Evolutionary conservation across 2,113 vertebrate genomes (phyloP).

Genomic region (Hypomesus transpacificus): DNA sequence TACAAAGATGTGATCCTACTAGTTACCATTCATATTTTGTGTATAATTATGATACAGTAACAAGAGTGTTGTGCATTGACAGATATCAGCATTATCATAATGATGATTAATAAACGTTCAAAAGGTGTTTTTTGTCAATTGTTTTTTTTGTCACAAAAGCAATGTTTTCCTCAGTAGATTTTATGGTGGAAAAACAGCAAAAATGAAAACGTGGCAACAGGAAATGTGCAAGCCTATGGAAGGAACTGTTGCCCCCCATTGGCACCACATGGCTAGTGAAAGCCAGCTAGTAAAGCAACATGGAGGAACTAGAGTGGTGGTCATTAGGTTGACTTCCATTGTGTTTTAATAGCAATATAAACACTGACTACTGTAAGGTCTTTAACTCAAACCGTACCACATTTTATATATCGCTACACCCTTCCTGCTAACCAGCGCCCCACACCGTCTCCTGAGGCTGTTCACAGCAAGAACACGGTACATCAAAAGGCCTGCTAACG

Average conservation of each 20-base stretch:
- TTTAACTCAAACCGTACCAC: conserved; percentile 15
- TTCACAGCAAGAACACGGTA: conserved; percentile 47
- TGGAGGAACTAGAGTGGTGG: conserved; percentile 23
- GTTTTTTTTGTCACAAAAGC: not conserved
- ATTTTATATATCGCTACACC: not conserved
- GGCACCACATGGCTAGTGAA: conserved; percentile 42
- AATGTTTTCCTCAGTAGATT: not conserved
- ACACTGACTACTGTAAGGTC: conserved; percentile 45
- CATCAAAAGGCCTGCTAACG: conserved; percentile 47
- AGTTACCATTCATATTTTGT: conserved; percentile 13
- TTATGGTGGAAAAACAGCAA: not conserved
- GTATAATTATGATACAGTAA: conserved; percentile 14
- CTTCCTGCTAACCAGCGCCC: conserved; percentile 14
- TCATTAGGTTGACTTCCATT: conserved; percentile 45
- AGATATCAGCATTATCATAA: not conserved
- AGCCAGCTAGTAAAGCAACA: conserved; percentile 23
- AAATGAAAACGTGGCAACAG: not conserved
- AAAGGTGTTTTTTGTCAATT: not conserved
- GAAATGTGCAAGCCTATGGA: not conserved
- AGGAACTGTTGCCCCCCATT: not conserved
- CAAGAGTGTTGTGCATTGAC: conserved; percentile 6
- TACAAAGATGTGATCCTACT: not conserved
- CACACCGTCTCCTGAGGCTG: conserved; percentile 24
- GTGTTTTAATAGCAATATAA: conserved; percentile 56
- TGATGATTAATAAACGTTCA: conserved; percentile 43